Evolutionary conservation across 2,113 vertebrate genomes (phyloP).

Genomic region (Fulmarus glacialis): DNA sequence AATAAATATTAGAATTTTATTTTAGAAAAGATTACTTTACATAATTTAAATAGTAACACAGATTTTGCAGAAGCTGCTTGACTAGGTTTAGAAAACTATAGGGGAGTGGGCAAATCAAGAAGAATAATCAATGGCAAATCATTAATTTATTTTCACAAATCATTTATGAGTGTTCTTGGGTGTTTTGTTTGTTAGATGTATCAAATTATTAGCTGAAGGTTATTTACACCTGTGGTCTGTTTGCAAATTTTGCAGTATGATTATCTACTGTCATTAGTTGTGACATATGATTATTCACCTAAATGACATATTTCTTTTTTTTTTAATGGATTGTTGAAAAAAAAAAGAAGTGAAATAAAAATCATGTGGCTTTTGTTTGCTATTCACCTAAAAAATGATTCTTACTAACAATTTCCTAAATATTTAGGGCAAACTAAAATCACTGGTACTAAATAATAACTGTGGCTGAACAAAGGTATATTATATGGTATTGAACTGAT

Average conservation of each 20-base stretch:
- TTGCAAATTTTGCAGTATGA: background rate
- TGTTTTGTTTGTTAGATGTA: background rate
- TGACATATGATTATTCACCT: background rate
- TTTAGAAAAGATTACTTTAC: background rate
- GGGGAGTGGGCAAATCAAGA: background rate
- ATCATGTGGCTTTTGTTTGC: background rate
- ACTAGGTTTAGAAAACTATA: background rate
- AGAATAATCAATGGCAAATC: background rate
- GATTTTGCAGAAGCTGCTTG: background rate
- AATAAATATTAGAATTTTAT: background rate
- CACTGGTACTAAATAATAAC: background rate
- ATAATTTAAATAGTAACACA: background rate
- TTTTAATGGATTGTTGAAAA: background rate
- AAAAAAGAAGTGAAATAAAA: background rate
- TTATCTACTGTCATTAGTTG: background rate
- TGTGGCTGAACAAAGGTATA: background rate
- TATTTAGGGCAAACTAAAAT: background rate
- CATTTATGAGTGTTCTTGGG: background rate
- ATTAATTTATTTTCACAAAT: background rate
- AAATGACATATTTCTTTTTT: background rate
- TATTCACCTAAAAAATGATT: background rate
- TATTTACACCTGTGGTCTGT: background rate
- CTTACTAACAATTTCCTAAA: background rate
- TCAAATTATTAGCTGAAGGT: background rate
- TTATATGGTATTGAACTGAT: background rate